Conservation (phyloP, 92 coral and sea anemone genomes). For the Epizoanthus stellaris region DNA sequence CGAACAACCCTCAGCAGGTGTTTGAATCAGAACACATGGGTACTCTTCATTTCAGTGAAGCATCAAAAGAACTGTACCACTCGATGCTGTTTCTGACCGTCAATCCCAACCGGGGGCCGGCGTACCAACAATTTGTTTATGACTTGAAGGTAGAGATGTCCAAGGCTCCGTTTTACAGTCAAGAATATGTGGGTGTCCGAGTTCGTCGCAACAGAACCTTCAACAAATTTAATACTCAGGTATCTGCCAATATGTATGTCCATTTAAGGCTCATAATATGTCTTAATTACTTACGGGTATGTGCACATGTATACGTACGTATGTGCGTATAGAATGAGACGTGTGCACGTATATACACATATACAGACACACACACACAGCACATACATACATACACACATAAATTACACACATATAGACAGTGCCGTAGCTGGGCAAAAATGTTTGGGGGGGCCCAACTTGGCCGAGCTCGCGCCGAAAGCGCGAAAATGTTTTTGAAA, state of each 20-base stretch:
- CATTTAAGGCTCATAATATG: too few species aligned
- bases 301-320: background rate
- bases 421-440: too few species aligned
- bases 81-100: conserved; percentile 63
- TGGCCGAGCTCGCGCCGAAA: too few species aligned
- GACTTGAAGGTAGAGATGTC: conserved; percentile 67
- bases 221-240: conserved; percentile 41
- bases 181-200: conserved; percentile 45
- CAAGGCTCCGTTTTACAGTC: conserved; percentile 76
- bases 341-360: background rate
- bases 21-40: conserved; percentile 42
- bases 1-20: conserved; percentile 42
- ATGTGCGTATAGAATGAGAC: background rate
- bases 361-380: background rate
- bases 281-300: background rate
- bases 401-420: background rate
- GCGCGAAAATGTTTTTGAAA: too few species aligned
- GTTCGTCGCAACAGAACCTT: conserved; percentile 25
- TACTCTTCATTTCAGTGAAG: conserved; percentile 42
- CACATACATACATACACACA: background rate
- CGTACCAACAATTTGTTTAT: conserved; percentile 59
- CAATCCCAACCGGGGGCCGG: conserved; percentile 55
- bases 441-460: too few species aligned
- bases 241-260: conserved; percentile 12
- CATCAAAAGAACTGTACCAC: conserved; percentile 62